Evolutionary conservation across 2,797 vertebrate species (phyloP).

Genomic region (Euphonia xanthogaster): DNA sequence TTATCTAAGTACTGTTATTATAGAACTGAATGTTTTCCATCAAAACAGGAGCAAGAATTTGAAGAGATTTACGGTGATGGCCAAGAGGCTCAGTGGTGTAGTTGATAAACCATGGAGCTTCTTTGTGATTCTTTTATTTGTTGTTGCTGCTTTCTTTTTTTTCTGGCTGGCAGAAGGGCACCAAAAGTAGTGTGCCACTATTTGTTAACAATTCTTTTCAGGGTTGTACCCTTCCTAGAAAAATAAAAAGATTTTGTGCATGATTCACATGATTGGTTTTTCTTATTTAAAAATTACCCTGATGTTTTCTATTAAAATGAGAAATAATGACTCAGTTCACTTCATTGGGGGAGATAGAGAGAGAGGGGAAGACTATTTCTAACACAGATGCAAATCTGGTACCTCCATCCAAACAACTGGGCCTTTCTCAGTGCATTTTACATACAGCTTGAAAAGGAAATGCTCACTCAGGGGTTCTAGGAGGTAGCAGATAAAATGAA

Average conservation of each 20-base stretch:
- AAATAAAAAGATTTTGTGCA: not conserved
- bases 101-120: not conserved
- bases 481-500: not conserved
- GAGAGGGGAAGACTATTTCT: not conserved
- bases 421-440: not conserved
- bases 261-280: not conserved
- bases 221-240: not conserved
- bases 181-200: not conserved
- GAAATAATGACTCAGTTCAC: not conserved
- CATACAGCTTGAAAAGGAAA: not conserved
- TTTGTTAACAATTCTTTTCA: not conserved
- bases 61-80: slow-evolving; percentile 4
- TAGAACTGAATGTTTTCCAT: slow-evolving; percentile 58
- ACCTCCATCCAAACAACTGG: not conserved
- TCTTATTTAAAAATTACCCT: not conserved
- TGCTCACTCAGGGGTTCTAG: not conserved
- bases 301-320: slow-evolving; percentile 12
- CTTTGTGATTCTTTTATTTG: not conserved
- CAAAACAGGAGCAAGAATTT: slow-evolving; percentile 52
- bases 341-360: not conserved
- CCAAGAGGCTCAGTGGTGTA: not conserved
- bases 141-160: not conserved
- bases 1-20: slow-evolving; percentile 67
- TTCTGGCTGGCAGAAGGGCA: not conserved
- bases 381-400: not conserved